Percentiles rank a stretch among this genome's conserved stretches.
These are phyloP conservation scores for Pandion haliaetus DNA, from an alignment of 2,113 vertebrate genomes.

Conservation along the genomic window DNA sequence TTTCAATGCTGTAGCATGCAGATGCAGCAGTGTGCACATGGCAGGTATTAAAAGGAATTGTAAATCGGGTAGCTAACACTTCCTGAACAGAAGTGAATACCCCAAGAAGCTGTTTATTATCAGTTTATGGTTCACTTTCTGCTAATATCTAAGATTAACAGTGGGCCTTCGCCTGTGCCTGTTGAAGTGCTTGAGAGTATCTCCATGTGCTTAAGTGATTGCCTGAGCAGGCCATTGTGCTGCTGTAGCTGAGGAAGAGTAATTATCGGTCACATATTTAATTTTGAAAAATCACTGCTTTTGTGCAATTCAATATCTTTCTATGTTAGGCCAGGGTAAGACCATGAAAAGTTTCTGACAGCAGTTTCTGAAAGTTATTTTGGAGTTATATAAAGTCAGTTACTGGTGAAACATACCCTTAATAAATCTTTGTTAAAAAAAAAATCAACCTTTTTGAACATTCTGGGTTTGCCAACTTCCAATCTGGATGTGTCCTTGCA, in stretches of 20 bases:
- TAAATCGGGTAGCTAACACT: neutral
- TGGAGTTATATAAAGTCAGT: neutral
- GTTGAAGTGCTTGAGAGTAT: neutral
- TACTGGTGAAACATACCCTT: neutral
- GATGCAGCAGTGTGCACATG: neutral
- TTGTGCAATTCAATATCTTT: neutral
- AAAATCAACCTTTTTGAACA: neutral
- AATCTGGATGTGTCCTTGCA: neutral
- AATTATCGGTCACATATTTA: constrained; percentile 20
- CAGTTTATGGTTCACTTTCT: constrained; percentile 13
- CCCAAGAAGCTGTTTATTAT: neutral
- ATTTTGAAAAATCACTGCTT: constrained; percentile 28
- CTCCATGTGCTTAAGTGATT: neutral
- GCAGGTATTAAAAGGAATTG: neutral
- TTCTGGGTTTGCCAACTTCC: neutral
- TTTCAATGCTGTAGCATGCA: neutral
- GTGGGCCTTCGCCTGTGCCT: neutral
- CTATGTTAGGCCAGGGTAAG: neutral
- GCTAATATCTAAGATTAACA: constrained; percentile 3
- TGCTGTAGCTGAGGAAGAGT: neutral
- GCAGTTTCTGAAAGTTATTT: neutral
- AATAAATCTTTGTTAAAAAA: neutral
- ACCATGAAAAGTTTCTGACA: neutral
- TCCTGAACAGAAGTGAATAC: neutral
- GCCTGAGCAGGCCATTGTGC: neutral